Evolutionary conservation across 2,888 invertebrate species (phyloP).

Genomic region (Aphodius sticticus): DNA sequence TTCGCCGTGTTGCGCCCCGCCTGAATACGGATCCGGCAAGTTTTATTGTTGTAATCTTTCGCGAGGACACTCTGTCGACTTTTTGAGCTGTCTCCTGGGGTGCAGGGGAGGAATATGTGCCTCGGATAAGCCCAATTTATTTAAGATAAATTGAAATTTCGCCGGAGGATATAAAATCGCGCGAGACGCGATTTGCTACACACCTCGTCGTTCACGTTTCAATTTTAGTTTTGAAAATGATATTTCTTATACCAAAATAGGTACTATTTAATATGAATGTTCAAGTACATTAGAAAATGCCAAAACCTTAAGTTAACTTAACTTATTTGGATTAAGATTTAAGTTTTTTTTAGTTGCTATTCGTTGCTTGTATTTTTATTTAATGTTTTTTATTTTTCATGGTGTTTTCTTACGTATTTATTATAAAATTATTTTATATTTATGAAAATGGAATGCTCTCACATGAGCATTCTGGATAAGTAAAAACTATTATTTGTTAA

Average conservation of each 20-base stretch:
- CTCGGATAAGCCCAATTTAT: neutral
- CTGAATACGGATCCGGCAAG: neutral
- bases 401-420: too few species aligned
- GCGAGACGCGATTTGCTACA: neutral
- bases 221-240: neutral
- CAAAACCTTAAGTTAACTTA: too few species aligned
- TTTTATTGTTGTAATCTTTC: conserved; percentile 4
- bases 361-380: too few species aligned
- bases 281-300: too few species aligned
- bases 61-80: neutral
- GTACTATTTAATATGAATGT: too few species aligned
- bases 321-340: too few species aligned
- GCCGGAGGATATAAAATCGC: neutral
- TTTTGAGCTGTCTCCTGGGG: neutral
- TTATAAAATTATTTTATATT: too few species aligned
- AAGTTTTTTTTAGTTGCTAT: too few species aligned
- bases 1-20: neutral
- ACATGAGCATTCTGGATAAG: too few species aligned
- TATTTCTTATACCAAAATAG: neutral
- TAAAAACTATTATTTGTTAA: too few species aligned
- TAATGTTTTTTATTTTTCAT: too few species aligned
- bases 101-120: neutral
- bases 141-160: neutral
- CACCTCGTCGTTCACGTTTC: neutral
- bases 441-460: too few species aligned